Evolutionary conservation across 2,888 invertebrate genomes (phyloP).

Genomic region (Meganola albula): DNA sequence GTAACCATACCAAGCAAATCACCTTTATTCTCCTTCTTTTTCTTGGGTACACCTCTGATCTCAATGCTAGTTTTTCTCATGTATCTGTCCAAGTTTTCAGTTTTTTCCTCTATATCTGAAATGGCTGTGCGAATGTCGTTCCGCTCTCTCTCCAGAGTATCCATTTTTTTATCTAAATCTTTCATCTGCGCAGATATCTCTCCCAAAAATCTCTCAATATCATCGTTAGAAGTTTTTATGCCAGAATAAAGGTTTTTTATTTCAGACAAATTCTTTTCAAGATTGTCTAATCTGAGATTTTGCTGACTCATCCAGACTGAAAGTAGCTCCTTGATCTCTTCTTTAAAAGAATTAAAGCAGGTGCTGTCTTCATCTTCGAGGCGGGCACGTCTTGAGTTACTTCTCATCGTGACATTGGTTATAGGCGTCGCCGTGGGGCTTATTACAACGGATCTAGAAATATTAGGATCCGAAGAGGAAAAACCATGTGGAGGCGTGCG

Average conservation of each 20-base stretch:
- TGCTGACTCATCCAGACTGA: neutral
- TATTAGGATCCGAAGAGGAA: neutral
- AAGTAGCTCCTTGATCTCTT: neutral
- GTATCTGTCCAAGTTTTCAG: neutral
- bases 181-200: neutral
- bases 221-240: neutral
- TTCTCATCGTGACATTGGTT: neutral
- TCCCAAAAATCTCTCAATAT: neutral
- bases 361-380: neutral
- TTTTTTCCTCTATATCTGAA: conserved; percentile 1
- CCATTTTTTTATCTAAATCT: conserved; percentile 1
- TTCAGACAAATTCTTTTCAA: neutral
- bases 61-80: conserved; percentile 3
- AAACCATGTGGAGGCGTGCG: conserved; percentile 1
- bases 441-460: neutral
- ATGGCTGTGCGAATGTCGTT: neutral
- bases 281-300: neutral
- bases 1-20: neutral
- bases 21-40: neutral
- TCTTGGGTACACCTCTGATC: conserved; percentile 1
- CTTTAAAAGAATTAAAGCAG: neutral
- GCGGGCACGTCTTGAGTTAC: neutral
- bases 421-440: neutral
- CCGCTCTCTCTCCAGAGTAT: neutral
- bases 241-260: neutral